Conservation (phyloP, 2,113 vertebrate species). For the Lagopus leucura region DNA sequence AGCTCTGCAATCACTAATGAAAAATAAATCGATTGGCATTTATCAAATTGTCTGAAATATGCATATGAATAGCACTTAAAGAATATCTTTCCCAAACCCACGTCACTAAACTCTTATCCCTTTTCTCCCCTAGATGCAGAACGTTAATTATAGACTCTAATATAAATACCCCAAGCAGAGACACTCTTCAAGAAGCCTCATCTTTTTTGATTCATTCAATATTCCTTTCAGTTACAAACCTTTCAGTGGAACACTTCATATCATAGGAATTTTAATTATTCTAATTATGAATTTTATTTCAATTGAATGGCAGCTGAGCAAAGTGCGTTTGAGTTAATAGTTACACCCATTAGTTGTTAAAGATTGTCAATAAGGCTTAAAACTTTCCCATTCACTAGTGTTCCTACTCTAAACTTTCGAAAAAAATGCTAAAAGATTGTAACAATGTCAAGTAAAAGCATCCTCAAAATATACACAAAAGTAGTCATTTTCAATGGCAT, state of each 20-base stretch:
- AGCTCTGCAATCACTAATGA: neutral
- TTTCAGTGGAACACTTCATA: neutral
- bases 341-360: neutral
- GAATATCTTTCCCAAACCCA: neutral
- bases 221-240: neutral
- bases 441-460: constrained; percentile 34
- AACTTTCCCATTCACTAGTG: constrained; percentile 34
- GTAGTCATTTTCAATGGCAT: constrained; percentile 16
- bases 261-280: neutral
- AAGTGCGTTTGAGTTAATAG: neutral
- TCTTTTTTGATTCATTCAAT: neutral
- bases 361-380: constrained; percentile 2
- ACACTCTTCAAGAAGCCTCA: neutral
- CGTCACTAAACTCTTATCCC: neutral
- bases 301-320: neutral
- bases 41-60: neutral
- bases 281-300: neutral
- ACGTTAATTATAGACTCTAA: neutral
- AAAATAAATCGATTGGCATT: neutral
- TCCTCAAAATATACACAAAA: neutral
- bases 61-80: neutral
- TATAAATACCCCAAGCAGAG: neutral
- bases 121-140: neutral
- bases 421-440: constrained; percentile 24
- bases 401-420: neutral